Base-by-base conservation (phyloP, 2,888 invertebrate genomes). In the Epistrophe eligans region DNA sequence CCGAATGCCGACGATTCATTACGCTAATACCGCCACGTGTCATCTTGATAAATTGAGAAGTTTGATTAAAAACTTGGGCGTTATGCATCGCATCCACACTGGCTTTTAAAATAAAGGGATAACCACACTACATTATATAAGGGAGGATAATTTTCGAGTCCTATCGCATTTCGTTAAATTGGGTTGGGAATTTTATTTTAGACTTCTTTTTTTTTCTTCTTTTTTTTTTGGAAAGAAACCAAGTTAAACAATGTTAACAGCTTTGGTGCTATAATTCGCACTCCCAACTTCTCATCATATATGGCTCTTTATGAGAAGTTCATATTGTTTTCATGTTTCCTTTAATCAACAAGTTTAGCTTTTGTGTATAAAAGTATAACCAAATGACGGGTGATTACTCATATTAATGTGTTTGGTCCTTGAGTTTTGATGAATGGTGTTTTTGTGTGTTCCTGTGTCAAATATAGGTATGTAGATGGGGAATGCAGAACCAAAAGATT, bases 1-100 rank as follows among this genome's bases (percentile, higher is more conserved):
- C 79, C 82, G 80, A 88, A 67, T 85, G 89, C 83, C 89, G 79
- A 72, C 89, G 88, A 89, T 89, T 89, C 89, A 89, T 89, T 89
- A 89, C 80, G 89, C 89, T 89, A 89, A 89, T 89, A 89, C 89
- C 77, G 88, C 80, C 89, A 89, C 89, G 89, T 89, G 89, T 88
- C 89, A 88, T 89, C 88, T 89, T 89, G 89, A 89, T 89, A 89
- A 89, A 89, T 89, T 89, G 88, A 79, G 88, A 89, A 88, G 88
- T 89, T 89, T 89, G 89, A 89, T 89, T 89, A 89, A 89, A 89
- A 88, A 84, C 84, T 84, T 88, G 84, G 84, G 88, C 88, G 88
- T 83, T 80, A 73, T 83, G 87, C 87, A 76, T 87, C 77, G 24
- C 62, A 77, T 38, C 24, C 10, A 17, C 19, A 9, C 50, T 67